A percentile compares a stretch with the other conserved stretches of the same genome.
Conservation (phyloP, 2,888 invertebrate genomes). For the Neria commutata region DNA sequence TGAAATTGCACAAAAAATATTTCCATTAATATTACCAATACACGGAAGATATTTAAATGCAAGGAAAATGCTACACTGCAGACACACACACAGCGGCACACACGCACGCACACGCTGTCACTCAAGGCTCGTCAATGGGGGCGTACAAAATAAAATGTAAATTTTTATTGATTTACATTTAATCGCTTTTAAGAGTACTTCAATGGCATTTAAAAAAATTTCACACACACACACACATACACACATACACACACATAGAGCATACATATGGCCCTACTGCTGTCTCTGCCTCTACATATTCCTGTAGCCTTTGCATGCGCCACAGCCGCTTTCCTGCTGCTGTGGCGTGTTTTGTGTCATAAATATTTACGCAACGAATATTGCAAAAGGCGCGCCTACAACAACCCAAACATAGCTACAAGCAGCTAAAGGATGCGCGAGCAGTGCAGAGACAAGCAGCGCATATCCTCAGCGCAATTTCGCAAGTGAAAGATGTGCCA, state of each 20-base stretch:
- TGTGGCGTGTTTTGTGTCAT: neutral
- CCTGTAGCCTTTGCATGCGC: too few species aligned
- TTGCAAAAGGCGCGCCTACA: neutral
- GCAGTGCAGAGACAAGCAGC: neutral
- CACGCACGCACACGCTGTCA: neutral
- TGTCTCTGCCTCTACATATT: too few species aligned
- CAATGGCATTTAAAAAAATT: neutral
- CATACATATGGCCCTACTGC: too few species aligned
- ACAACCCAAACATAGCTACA: too few species aligned
- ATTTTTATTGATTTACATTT: conserved; percentile 50
- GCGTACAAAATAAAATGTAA: conserved; percentile 1
- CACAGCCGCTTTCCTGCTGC: too few species aligned
- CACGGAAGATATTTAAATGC: neutral
- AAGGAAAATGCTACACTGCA: neutral
- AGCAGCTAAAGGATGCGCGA: too few species aligned
- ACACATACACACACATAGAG: too few species aligned
- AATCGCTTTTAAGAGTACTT: conserved; percentile 47
- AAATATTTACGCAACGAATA: neutral
- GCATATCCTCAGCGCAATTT: neutral
- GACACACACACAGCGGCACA: neutral
- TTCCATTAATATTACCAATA: neutral
- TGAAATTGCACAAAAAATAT: conserved; percentile 1
- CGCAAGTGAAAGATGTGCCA: too few species aligned
- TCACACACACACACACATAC: neutral
- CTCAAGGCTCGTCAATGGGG: neutral